Base-by-base conservation (phyloP, 2,113 vertebrate genomes). In the Ptilorrhoa leucosticta region DNA sequence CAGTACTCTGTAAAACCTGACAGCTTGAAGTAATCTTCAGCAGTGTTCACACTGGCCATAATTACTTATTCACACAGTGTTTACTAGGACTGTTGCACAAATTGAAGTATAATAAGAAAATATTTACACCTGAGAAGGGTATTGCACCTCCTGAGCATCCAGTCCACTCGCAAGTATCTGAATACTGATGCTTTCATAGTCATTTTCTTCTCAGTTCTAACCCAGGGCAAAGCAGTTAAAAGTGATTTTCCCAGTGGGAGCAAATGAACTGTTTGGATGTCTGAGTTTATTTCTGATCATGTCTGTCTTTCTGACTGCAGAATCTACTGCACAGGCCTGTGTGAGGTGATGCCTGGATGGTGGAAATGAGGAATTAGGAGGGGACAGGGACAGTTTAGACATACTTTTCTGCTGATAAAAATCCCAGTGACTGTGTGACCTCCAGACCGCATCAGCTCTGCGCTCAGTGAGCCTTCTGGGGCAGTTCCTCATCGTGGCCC, bases 401-500 rank as follows among this genome's bases (percentile, higher is more conserved):
- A 10, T 23, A 20, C n/a, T 53, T 86, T 92, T 60, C 57, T 86
- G 48, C 80, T 76, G 83, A 45, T n/a, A 71, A 71, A 85, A 61
- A 15, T 48, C 33, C 26, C 47, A 27, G 0, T 31, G 48, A 22
- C 10, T 1, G 4, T 33, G 24, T 69, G 58, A 33, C 13, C 18
- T 69, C 14, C 19, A 27, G 60, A 17, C 15, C 14, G 10, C 11
- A 8, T 21, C 64, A 10, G 44, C 50, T 47, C 50, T 2, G 2
- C 42, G 28, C 81, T 47, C 28, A 7, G 51, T 24, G 39, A 76
- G 21, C 33, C 11, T n/a, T 42, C 58, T 3, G 4, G n/a, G 70
- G 1, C 0, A 28, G 44, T 39, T 53, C 9, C 37, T 51, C 66
- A 14, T 33, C 0, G 0, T 15, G 64, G 31, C 56, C 64, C 6